Percentiles rank a stretch among this genome's conserved stretches.
These are phyloP conservation scores for Rhinolophus ferrumequinum DNA, from an alignment of 2,113 vertebrate genomes.

Conservation along the genomic window DNA sequence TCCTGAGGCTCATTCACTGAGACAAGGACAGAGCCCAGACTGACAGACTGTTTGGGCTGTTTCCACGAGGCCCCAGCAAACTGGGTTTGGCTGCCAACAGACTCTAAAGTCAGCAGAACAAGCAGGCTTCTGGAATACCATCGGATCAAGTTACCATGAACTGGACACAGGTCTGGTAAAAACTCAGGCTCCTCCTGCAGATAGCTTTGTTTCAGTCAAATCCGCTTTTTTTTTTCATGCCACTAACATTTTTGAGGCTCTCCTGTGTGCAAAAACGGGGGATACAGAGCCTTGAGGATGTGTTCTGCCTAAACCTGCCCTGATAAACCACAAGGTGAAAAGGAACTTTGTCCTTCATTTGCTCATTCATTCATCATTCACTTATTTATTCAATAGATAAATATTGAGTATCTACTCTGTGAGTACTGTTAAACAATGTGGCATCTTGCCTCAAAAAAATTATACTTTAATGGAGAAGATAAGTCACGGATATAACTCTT, in stretches of 20 bases:
- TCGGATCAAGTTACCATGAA: neutral
- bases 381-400: neutral
- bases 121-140: neutral
- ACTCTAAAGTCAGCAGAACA: conserved; percentile 1
- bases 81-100: conserved; percentile 26
- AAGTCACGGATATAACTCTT: neutral
- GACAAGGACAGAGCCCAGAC: conserved; percentile 54
- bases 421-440: neutral
- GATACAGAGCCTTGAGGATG: neutral
- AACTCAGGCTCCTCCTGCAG: neutral
- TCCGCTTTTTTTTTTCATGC: neutral
- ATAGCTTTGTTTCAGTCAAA: neutral
- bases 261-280: neutral
- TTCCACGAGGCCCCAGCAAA: conserved; percentile 35
- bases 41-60: conserved; percentile 48
- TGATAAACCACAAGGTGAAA: neutral
- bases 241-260: neutral
- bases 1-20: conserved; percentile 64
- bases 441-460: neutral
- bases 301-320: neutral
- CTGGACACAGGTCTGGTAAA: neutral
- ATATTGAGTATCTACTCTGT: neutral
- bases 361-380: neutral
- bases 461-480: neutral
- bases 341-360: neutral